Conservation (phyloP, 1,140 invertebrate genomes). For the Leptinotarsa defecta region DNA sequence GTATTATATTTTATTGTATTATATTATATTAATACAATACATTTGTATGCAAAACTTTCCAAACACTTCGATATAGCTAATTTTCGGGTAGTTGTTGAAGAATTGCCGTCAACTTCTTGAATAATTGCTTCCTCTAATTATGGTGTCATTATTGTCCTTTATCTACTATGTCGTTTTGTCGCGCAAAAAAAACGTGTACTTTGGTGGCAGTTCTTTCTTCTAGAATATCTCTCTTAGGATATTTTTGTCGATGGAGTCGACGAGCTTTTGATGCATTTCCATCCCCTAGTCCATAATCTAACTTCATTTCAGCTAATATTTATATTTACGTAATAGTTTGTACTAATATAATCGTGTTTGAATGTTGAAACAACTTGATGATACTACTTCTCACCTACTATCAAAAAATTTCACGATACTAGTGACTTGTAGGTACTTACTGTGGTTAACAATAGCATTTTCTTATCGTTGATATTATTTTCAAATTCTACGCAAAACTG, state of each 20-base stretch:
- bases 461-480: too few species aligned
- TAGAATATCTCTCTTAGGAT: not conserved
- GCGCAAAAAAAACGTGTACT: not conserved
- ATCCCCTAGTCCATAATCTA: not conserved
- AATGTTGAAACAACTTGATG: not conserved
- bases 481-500: too few species aligned
- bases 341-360: not conserved
- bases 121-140: not conserved
- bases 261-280: not conserved
- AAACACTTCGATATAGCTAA: too few species aligned
- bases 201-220: too few species aligned
- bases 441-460: too few species aligned
- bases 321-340: conserved; percentile 5
- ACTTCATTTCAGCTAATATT: not conserved
- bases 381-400: too few species aligned
- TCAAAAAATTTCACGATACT: too few species aligned
- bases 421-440: too few species aligned
- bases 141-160: not conserved
- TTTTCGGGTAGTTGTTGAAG: too few species aligned
- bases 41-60: too few species aligned
- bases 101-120: too few species aligned
- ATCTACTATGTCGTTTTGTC: not conserved
- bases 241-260: not conserved
- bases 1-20: too few species aligned
- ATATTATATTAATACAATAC: not conserved